Evolutionary conservation across 2,888 invertebrate genomes (phyloP), one percentile per base, ranked within the genome.

Genomic region (Xylota segnis): DNA sequence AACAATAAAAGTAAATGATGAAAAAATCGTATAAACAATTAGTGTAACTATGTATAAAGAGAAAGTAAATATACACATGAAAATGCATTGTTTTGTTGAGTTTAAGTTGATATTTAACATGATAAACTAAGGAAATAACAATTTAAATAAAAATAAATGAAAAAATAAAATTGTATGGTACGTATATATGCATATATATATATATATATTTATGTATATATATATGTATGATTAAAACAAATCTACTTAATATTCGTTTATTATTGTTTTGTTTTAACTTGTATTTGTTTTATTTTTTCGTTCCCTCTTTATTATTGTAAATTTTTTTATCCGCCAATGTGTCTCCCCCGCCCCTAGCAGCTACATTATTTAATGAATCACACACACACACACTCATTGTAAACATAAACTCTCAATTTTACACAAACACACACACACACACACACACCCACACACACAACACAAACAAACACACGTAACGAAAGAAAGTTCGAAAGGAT

Each of bases 371-470:
- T 77, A 71, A 65, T 54, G 54, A 78, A 74, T 59, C 43, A 61
- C 34, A 23, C 23, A 23, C 23, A 23, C 3, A 23, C 23, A 23
- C 23, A 23, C 68, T 61, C 63, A 70, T 79, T 79, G 63, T 83
- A 70, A 68, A 63, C 77, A 63, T 74, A 61, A 89, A 88, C 87
- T 89, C 89, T 90, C 89, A 90, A 90, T 90, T 88, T 90, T 89
- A 89, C 90, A 90, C 89, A 89, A 87, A 89, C 88, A 75, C 40
- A 87, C 78, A 88, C 43, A 75, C 45, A 87, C 76, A 88, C 45
- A 66, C 59, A 75, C 50, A 40, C 29, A 5, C 71, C n/a, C 90
- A 90, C 89, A 89, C 88, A 89, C 88, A 75, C 40, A 87, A 88
- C 43, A 75, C 45, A 87, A 72, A 88, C 45, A 66, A 54, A 75